Evolutionary conservation across 2,888 invertebrate genomes (phyloP).

Genomic region (Agriopis aurantiaria): DNA sequence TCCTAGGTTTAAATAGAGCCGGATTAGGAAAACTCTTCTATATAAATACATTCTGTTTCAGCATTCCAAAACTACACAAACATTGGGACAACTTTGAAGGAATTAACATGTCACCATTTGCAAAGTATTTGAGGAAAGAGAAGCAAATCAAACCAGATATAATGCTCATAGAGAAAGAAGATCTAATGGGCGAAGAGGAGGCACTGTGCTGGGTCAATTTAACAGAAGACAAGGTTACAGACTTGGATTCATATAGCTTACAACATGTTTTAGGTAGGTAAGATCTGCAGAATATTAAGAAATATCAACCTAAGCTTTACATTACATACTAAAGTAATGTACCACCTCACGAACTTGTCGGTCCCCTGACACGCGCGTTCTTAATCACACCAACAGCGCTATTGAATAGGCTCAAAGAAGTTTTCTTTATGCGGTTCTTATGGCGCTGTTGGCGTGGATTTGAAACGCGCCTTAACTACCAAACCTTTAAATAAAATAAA

Average conservation of each 20-base stretch:
- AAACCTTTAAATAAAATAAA: too few species aligned
- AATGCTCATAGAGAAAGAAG: conserved; percentile 80
- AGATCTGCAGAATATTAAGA: too few species aligned
- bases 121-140: conserved; percentile 86
- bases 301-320: too few species aligned
- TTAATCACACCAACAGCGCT: too few species aligned
- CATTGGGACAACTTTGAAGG: conserved; percentile 94
- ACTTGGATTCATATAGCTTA: conserved; percentile 87
- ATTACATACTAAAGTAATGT: too few species aligned
- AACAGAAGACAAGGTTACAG: conserved; percentile 85
- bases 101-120: conserved; percentile 91
- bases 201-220: conserved; percentile 90
- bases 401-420: too few species aligned
- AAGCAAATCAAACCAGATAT: conserved; percentile 90
- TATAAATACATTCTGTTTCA: conserved; percentile 55
- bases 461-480: too few species aligned
- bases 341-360: too few species aligned
- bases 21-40: neutral
- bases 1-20: neutral
- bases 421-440: too few species aligned
- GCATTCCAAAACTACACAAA: conserved; percentile 88
- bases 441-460: too few species aligned
- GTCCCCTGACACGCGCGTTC: too few species aligned
- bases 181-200: conserved; percentile 88
- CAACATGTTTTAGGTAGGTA: conserved; percentile 86